Evolutionary conservation across 2,888 invertebrate genomes (phyloP).

Genomic region (Osmoderma eremita): DNA sequence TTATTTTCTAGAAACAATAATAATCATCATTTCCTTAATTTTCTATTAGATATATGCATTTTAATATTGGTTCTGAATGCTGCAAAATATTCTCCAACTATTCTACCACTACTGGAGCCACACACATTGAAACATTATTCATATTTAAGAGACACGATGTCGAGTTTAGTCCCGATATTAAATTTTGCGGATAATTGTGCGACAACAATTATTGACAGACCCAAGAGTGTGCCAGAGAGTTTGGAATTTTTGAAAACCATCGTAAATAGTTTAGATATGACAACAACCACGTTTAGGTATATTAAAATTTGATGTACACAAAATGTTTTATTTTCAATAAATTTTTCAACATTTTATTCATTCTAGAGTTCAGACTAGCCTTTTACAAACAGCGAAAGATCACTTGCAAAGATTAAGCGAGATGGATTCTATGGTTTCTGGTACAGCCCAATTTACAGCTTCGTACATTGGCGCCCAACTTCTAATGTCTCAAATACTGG

Average conservation of each 20-base stretch:
- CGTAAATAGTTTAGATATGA: conserved; percentile 76
- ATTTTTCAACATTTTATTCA: conserved; percentile 3
- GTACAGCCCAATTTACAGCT: conserved; percentile 84
- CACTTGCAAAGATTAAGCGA: conserved; percentile 78
- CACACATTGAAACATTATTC: conserved; percentile 93
- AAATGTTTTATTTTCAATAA: neutral
- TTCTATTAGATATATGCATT: conserved; percentile 78
- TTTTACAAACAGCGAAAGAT: conserved; percentile 72
- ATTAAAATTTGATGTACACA: conserved; percentile 7
- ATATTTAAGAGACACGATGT: conserved; percentile 92
- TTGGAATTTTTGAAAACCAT: conserved; percentile 79
- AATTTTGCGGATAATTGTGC: conserved; percentile 63
- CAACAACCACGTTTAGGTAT: conserved; percentile 68
- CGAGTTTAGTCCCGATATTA: conserved; percentile 84
- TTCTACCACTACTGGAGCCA: conserved; percentile 91
- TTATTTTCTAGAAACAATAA: conserved; percentile 17
- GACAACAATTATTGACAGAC: conserved; percentile 58
- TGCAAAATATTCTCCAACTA: conserved; percentile 88
- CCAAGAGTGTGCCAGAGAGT: conserved; percentile 72
- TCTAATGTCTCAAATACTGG: conserved; percentile 66
- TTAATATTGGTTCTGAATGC: conserved; percentile 95
- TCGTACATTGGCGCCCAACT: conserved; percentile 79
- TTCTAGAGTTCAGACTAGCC: conserved; percentile 66
- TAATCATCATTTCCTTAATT: conserved; percentile 39
- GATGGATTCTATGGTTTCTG: conserved; percentile 81